phyloP scores from a whole-genome alignment of 2,113 vertebrate genomes.

The Mohoua ochrocephala region DNA sequence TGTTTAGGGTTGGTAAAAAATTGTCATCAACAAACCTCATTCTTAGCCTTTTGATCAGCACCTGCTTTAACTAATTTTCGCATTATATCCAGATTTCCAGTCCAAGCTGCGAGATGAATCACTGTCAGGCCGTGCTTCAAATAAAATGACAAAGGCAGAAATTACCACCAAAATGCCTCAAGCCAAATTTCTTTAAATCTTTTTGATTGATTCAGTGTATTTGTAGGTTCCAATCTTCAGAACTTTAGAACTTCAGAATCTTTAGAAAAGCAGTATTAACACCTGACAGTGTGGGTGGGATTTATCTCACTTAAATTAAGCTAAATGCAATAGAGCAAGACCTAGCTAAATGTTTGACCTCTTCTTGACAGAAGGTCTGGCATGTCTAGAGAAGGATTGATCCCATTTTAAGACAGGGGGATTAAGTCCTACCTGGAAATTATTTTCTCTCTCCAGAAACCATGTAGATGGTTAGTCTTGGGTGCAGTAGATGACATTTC shows the following conservation, averaged over 20 bases:
- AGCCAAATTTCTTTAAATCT: not conserved
- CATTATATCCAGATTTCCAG: conserved; percentile 84
- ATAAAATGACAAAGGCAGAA: conserved; percentile 29
- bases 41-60: conserved; percentile 82
- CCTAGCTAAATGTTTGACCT: not conserved
- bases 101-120: conserved; percentile 88
- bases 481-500: not conserved
- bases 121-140: conserved; percentile 82
- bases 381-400: not conserved
- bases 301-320: not conserved
- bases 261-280: not conserved
- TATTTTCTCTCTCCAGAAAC: not conserved
- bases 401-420: not conserved
- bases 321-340: not conserved
- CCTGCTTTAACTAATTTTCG: conserved; percentile 84
- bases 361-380: not conserved
- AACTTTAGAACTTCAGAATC: not conserved
- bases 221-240: not conserved
- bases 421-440: not conserved
- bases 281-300: not conserved
- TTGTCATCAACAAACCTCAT: conserved; percentile 70
- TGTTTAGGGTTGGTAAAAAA: not conserved
- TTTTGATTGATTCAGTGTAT: not conserved
- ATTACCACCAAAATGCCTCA: not conserved
- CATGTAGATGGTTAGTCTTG: not conserved